Evolutionary conservation across 1,140 invertebrate species (phyloP), one percentile per base, ranked within the genome.

Genomic region (Drosophila simulans): DNA sequence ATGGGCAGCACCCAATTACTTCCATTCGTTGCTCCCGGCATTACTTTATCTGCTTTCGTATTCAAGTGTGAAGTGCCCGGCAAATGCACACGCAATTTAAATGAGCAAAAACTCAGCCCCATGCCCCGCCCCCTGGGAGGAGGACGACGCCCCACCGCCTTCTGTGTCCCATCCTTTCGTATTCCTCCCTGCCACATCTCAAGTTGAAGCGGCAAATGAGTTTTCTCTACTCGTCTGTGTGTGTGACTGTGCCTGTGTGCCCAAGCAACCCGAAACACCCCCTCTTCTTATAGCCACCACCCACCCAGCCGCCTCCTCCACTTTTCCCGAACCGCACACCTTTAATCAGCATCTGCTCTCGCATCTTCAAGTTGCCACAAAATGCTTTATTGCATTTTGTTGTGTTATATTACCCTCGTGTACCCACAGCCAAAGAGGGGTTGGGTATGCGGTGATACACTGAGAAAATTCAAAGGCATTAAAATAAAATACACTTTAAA

Each of bases 311-410:
- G 31, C 25, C 37, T 42, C 54, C 53, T 46, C 56, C 54, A 27
- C 60, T 40, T 71, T 69, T 60, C 17, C 60, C 56, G 76, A 89
- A 84, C 80, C 84, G 69, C 84, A 89, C 84, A 89, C 84, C 84
- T 89, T 89, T 89, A 89, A 89, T 89, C 84, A 89, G 84, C 84
- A 89, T 89, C 84, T 89, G 84, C 85, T 89, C 85, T 80, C 84
- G 74, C 85, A 90, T 89, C 84, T 89, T 90, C 85, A 80, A 90
- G 80, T 89, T 89, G 85, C 84, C 84, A 89, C 84, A 89, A 83
- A 89, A 89, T 89, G 84, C 84, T 89, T 89, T 89, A 89, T 89
- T 89, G 84, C 84, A 80, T 90, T 89, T 89, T 89, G 84, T 89
- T 89, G 84, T 90, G 84, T 89, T 89, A 90, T 90, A 89, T 89